A percentile compares a stretch with the other conserved stretches of the same genome.
Conservation (phyloP, 2,888 invertebrate genomes). For the Eupeodes latifasciatus region DNA sequence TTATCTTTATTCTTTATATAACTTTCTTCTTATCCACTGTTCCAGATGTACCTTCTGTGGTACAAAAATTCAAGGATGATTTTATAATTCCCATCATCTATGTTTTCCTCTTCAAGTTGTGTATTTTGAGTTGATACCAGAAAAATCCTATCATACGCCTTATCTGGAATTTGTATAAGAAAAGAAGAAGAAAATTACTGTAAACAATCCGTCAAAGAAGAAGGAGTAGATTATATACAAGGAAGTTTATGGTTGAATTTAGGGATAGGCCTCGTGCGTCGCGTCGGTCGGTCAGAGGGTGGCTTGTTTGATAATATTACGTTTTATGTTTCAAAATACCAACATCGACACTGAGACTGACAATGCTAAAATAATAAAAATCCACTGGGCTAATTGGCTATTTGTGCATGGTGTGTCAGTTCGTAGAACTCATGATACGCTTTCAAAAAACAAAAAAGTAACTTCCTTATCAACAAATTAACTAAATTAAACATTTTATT, state of each 20-base stretch:
- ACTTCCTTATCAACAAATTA: conserved; percentile 42
- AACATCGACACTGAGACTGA: conserved; percentile 14
- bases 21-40: conserved; percentile 19
- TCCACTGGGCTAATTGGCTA: conserved; percentile 29
- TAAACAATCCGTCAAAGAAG: conserved; percentile 38
- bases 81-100: conserved; percentile 22
- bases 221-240: not conserved
- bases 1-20: no score
- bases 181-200: conserved; percentile 48
- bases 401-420: not conserved
- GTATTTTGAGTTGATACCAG: not conserved
- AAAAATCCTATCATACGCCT: conserved; percentile 12
- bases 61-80: not conserved
- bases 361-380: conserved; percentile 6
- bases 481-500: conserved; percentile 29
- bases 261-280: not conserved
- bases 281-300: not conserved
- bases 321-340: not conserved
- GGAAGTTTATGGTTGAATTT: conserved; percentile 8
- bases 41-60: conserved; percentile 4
- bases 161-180: conserved; percentile 36
- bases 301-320: conserved; percentile 24
- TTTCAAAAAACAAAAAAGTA: not conserved
- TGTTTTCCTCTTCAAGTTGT: conserved; percentile 17
- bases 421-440: conserved; percentile 20